phyloP scores from a whole-genome alignment of 2,113 vertebrate species.

The Eidolon helvum region DNA sequence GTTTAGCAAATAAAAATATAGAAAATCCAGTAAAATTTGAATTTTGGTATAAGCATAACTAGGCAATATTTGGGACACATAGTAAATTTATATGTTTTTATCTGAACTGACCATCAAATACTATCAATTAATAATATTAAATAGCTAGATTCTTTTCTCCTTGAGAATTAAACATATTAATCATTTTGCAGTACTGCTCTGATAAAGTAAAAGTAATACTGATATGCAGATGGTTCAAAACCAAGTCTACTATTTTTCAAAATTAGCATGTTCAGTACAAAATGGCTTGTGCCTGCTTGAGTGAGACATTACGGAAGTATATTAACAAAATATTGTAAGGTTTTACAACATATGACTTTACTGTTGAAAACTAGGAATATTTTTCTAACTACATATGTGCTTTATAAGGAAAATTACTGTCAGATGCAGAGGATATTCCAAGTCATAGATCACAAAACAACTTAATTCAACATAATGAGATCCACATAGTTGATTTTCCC shows the following conservation, averaged over 20 bases:
- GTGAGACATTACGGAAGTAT: slow-evolving; percentile 68
- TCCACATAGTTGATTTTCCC: slow-evolving; percentile 63
- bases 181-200: slow-evolving; percentile 55
- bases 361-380: slow-evolving; percentile 59
- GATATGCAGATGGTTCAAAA: slow-evolving; percentile 71
- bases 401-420: slow-evolving; percentile 80
- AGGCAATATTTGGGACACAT: not conserved
- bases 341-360: slow-evolving; percentile 63
- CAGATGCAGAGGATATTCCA: slow-evolving; percentile 80
- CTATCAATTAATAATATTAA: slow-evolving; percentile 62
- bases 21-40: not conserved
- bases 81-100: slow-evolving; percentile 30
- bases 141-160: slow-evolving; percentile 19
- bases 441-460: slow-evolving; percentile 80
- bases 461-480: slow-evolving; percentile 82
- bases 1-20: not conserved
- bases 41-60: not conserved
- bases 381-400: slow-evolving; percentile 75
- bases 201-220: slow-evolving; percentile 70
- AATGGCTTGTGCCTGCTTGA: slow-evolving; percentile 58
- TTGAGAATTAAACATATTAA: slow-evolving; percentile 68
- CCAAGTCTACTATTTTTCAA: slow-evolving; percentile 62
- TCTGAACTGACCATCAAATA: slow-evolving; percentile 41
- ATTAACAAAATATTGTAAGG: slow-evolving; percentile 67
- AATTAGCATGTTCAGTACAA: slow-evolving; percentile 68